Conservation (phyloP, 2,113 vertebrate species). For the Serilophus lunatus region DNA sequence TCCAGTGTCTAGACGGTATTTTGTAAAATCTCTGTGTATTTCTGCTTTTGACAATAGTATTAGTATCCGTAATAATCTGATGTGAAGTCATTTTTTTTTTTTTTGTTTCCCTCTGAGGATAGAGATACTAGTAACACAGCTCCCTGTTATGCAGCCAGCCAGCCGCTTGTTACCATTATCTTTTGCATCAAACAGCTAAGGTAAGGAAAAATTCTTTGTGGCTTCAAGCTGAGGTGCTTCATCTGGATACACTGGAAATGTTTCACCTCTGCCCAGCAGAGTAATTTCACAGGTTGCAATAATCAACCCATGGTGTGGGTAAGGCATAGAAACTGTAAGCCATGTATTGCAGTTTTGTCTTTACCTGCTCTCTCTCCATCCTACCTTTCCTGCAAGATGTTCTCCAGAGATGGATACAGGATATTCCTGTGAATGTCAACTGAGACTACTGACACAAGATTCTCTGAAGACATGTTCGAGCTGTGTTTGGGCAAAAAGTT, state of each 20-base stretch:
- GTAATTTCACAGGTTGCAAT: not conserved
- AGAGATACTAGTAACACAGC: not conserved
- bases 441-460: not conserved
- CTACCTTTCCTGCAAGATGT: not conserved
- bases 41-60: constrained; percentile 33
- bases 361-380: not conserved
- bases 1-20: constrained; percentile 14
- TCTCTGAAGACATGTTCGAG: not conserved
- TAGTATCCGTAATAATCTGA: not conserved
- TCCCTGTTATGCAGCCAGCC: not conserved
- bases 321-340: not conserved
- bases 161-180: not conserved
- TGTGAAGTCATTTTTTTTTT: not conserved
- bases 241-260: not conserved
- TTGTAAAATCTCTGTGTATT: constrained; percentile 29
- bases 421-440: not conserved
- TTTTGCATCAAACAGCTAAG: not conserved
- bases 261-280: not conserved
- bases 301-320: not conserved
- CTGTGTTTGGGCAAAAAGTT: not conserved
- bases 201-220: not conserved
- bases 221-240: not conserved
- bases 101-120: not conserved
- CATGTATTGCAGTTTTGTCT: not conserved
- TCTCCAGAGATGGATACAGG: not conserved